Evolutionary conservation across 2,888 invertebrate genomes (phyloP).

Genomic region (Scelioninae gen. 2): DNA sequence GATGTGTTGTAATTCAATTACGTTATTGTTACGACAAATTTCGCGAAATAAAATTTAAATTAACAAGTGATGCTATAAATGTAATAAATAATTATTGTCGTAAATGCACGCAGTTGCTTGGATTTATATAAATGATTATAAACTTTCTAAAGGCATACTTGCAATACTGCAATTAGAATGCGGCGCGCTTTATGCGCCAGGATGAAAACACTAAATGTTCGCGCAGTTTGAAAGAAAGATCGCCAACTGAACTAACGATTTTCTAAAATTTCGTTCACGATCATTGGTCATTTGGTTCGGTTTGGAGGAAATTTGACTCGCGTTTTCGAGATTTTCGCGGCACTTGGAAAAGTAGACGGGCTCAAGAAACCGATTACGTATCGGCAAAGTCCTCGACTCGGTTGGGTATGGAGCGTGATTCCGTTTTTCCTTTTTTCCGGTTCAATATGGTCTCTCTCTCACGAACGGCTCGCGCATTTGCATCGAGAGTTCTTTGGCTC

Average conservation of each 20-base stretch:
- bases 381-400: conserved; percentile 71
- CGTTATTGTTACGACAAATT: conserved; percentile 46
- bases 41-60: conserved; percentile 37
- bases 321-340: not conserved
- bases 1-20: conserved; percentile 34
- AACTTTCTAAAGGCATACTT: conserved; percentile 47
- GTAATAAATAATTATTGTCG: conserved; percentile 52
- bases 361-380: conserved; percentile 48
- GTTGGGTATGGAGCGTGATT: conserved; percentile 72
- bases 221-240: not conserved
- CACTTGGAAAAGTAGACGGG: conserved; percentile 4
- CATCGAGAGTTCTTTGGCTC: conserved; percentile 44
- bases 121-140: conserved; percentile 53
- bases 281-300: too few relatives aligned
- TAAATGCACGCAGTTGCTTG: conserved; percentile 32
- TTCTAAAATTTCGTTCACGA: too few relatives aligned
- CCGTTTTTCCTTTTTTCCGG: conserved; percentile 58
- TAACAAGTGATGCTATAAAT: conserved; percentile 43
- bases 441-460: conserved; percentile 50
- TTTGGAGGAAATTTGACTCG: too few relatives aligned
- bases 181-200: conserved; percentile 18
- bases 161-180: conserved; percentile 52
- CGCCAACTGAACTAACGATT: too few relatives aligned
- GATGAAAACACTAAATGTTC: conserved; percentile 24
- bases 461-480: conserved; percentile 34